Base-by-base conservation (phyloP, 1,140 invertebrate genomes). In the Trichonephila inaurata region DNA sequence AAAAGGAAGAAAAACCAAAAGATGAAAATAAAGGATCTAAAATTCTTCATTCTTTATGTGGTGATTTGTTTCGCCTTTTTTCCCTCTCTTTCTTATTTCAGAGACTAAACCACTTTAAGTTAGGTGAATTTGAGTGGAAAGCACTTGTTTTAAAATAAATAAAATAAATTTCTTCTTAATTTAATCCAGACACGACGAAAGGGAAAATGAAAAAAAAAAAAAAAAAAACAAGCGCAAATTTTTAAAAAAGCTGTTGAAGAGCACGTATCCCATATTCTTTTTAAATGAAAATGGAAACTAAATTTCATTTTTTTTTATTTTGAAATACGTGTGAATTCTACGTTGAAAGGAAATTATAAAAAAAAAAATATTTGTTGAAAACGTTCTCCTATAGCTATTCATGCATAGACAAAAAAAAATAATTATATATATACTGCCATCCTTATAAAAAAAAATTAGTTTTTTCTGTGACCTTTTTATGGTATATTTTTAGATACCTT, bases 71-170 rank as follows among this genome's bases (percentile, higher is more conserved):
- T 40, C n/a, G 33, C 28, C 10, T 18, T 77, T 77, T 77, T 77
- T 77, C 33, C 14, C 2, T 40, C 33, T 40, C 33, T 40, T 40
- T 51, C 51, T 6, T 33, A 77, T 18, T 33, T 10, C 16, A 19
- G 0, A 18, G n/a, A 24, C 21, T 69, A 69, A 69, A 69, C 19
- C n/a, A 24, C 21, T 69, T 69, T 24, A 24, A 69, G n/a, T 69
- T 69, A 69, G n/a, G 28, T 18, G 72, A 19, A 77, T 77, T 14
- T 77, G 28, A 77, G 33, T 77, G 33, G 16, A 77, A 77, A 40
- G 72, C 33, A 77, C 28, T 77, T 77, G 28, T 77, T 77, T 77
- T 40, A 77, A 40, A 77, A 77, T 77, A 77, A 77, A 28, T 77
- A 6, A 33, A 77, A 33, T 77, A 77, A 77, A 77, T 33, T 77